Percentiles rank a stretch among this genome's conserved stretches.
Conservation (phyloP, 2,797 vertebrate species). For the Hemitrygon akajei region DNA sequence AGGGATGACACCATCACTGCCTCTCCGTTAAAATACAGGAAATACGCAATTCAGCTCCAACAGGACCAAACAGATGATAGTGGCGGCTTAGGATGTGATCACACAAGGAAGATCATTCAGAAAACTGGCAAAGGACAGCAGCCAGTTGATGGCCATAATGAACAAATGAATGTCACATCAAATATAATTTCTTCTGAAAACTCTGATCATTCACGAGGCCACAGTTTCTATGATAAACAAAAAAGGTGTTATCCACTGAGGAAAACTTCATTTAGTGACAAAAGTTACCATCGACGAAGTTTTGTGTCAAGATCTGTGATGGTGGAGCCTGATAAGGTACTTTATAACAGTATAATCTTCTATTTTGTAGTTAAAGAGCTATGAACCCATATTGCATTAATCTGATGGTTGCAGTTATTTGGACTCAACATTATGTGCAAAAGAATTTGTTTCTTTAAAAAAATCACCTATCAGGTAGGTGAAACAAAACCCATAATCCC, state of each 20-base stretch:
- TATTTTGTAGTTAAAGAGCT: not conserved
- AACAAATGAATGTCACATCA: constrained; percentile 14
- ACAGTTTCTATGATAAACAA: not conserved
- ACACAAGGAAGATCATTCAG: not conserved
- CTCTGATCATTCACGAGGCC: not conserved
- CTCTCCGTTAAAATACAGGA: not conserved
- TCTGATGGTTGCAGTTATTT: not conserved
- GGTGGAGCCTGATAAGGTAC: not conserved
- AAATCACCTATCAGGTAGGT: not conserved
- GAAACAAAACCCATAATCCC: not conserved
- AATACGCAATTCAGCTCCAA: not conserved
- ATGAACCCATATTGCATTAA: not conserved
- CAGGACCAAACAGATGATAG: not conserved
- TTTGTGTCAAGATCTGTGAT: not conserved
- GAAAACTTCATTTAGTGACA: not conserved
- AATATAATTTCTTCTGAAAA: not conserved
- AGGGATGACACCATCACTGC: not conserved
- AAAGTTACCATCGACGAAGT: not conserved
- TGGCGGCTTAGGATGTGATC: not conserved
- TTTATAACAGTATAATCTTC: not conserved
- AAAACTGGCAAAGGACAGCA: not conserved
- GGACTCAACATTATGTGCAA: not conserved
- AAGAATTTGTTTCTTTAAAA: not conserved
- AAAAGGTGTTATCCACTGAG: not conserved
- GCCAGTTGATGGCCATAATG: not conserved